phyloP scores from a whole-genome alignment of 2,113 vertebrate species.

The Limnothrissa miodon region DNA sequence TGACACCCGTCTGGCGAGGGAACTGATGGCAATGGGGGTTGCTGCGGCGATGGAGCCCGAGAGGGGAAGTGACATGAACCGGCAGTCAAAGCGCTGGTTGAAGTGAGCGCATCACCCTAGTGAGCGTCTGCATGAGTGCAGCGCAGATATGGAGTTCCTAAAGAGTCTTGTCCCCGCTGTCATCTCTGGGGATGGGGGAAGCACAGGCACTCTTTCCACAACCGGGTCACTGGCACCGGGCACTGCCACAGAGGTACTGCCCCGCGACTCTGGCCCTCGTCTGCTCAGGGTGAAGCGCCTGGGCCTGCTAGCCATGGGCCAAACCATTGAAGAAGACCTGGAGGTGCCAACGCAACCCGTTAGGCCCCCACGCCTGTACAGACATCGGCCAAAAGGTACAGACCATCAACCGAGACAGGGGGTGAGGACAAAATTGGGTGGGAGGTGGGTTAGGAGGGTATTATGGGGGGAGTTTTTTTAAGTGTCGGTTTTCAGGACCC shows the following conservation, averaged over 20 bases:
- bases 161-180: slow-evolving; percentile 82
- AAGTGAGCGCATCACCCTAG: background rate
- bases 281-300: slow-evolving; percentile 84
- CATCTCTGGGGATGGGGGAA: slow-evolving; percentile 72
- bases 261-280: slow-evolving; percentile 74
- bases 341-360: slow-evolving; percentile 27
- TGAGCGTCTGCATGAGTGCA: background rate
- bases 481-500: too few relatives aligned
- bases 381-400: slow-evolving; percentile 65
- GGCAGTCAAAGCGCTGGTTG: background rate
- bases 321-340: slow-evolving; percentile 70
- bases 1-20: background rate
- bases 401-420: background rate
- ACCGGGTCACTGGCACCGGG: background rate
- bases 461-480: too few relatives aligned
- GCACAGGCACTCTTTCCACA: slow-evolving; percentile 41
- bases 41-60: slow-evolving; percentile 31
- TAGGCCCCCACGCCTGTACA: slow-evolving; percentile 47
- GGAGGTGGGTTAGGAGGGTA: too few relatives aligned
- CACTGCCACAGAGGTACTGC: slow-evolving; percentile 32
- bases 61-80: slow-evolving; percentile 31
- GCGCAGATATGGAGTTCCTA: slow-evolving; percentile 84
- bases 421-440: background rate
- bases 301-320: slow-evolving; percentile 75
- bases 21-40: background rate